These are phyloP conservation scores for Sesia bembeciformis DNA, from an alignment of 2,888 invertebrate species.

Conservation along the genomic window DNA sequence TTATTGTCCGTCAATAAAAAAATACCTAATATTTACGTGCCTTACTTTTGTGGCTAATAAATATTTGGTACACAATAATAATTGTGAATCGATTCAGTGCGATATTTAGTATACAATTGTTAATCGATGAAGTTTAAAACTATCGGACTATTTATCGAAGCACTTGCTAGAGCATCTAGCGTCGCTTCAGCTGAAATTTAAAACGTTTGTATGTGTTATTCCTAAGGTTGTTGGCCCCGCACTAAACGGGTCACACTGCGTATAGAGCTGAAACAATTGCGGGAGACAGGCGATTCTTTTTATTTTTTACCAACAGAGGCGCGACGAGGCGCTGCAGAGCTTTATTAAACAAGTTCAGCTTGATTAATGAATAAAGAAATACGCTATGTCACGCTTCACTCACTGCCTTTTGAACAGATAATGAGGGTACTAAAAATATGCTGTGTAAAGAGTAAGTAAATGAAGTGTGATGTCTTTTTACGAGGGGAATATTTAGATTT, in stretches of 20 bases:
- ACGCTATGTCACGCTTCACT: slow-evolving; percentile 7
- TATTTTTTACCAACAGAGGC: slow-evolving; percentile 8
- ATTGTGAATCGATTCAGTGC: too few relatives aligned
- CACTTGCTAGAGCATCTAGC: too few relatives aligned
- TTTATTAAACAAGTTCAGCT: slow-evolving; percentile 18
- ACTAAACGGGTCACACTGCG: neutral
- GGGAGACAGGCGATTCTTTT: slow-evolving; percentile 29
- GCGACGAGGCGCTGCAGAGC: slow-evolving; percentile 6
- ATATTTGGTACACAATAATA: too few relatives aligned
- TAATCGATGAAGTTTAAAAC: too few relatives aligned
- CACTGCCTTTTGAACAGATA: neutral
- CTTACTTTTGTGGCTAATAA: too few relatives aligned
- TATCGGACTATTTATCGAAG: too few relatives aligned
- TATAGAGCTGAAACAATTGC: slow-evolving; percentile 19
- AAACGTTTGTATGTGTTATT: neutral
- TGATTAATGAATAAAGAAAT: slow-evolving; percentile 20
- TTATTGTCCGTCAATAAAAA: too few relatives aligned
- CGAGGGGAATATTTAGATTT: neutral
- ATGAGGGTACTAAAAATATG: neutral
- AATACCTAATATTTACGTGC: too few relatives aligned
- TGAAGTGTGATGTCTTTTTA: neutral
- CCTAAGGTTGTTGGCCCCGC: neutral
- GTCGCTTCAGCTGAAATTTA: too few relatives aligned
- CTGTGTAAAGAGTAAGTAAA: neutral
- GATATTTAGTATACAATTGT: too few relatives aligned